A percentile compares a stretch with the other conserved stretches of the same genome.
Conservation (phyloP, 2,888 invertebrate genomes). For the Coelogynopora nodosa region DNA sequence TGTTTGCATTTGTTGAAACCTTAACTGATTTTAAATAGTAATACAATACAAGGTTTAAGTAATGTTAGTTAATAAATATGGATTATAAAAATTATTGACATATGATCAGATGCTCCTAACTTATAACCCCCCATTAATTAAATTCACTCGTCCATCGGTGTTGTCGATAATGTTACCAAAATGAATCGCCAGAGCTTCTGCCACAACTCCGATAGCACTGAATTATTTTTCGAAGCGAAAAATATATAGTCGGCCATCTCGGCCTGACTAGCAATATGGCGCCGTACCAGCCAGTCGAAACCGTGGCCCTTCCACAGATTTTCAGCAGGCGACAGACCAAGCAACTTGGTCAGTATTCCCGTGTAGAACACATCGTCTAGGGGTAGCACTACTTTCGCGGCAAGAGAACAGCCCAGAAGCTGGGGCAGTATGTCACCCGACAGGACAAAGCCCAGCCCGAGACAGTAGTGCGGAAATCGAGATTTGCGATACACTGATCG, state of each 20-base stretch:
- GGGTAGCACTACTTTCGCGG: neutral
- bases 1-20: too few relatives aligned
- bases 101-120: too few relatives aligned
- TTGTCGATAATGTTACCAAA: neutral
- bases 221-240: conserved; percentile 35
- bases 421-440: conserved; percentile 47
- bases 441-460: conserved; percentile 52
- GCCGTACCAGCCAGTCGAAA: neutral
- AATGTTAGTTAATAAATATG: too few relatives aligned
- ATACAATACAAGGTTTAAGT: too few relatives aligned
- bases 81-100: too few relatives aligned
- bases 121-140: too few relatives aligned
- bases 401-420: conserved; percentile 17
- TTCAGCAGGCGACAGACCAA: neutral
- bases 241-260: neutral
- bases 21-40: too few relatives aligned
- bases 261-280: neutral
- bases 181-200: neutral
- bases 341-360: neutral
- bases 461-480: conserved; percentile 53
- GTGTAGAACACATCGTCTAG: conserved; percentile 37
- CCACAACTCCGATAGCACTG: conserved; percentile 3
- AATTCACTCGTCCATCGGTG: neutral
- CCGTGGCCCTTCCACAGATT: conserved; percentile 33
- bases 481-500: conserved; percentile 49